Evolutionary conservation across 2,888 invertebrate genomes (phyloP).

Genomic region (Drosophila silvestris): DNA sequence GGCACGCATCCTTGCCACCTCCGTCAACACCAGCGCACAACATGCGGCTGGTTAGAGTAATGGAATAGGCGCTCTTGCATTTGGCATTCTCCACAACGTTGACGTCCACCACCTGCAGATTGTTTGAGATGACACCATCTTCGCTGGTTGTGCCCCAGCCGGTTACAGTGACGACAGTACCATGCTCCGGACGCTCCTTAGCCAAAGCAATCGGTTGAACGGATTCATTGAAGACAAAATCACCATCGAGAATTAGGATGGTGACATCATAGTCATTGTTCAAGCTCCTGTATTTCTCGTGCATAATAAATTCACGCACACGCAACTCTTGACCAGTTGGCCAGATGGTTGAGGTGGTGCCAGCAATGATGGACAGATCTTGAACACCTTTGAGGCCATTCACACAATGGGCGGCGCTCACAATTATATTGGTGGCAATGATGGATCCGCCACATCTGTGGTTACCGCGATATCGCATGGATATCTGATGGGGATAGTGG

Average conservation of each 20-base stretch:
- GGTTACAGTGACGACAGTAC: slow-evolving; percentile 60
- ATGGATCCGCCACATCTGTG: slow-evolving; percentile 81
- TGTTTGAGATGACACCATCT: slow-evolving; percentile 43
- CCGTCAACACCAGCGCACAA: slow-evolving; percentile 74
- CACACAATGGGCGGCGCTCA: slow-evolving; percentile 80
- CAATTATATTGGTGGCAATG: slow-evolving; percentile 52
- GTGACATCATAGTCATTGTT: slow-evolving; percentile 88
- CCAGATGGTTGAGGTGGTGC: slow-evolving; percentile 55
- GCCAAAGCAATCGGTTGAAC: slow-evolving; percentile 88
- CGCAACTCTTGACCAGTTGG: slow-evolving; percentile 78
- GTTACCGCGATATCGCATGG: slow-evolving; percentile 72
- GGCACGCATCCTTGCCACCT: slow-evolving; percentile 82
- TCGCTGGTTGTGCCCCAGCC: slow-evolving; percentile 79
- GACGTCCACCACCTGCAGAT: slow-evolving; percentile 71
- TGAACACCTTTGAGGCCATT: slow-evolving; percentile 28
- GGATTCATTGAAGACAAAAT: slow-evolving; percentile 77
- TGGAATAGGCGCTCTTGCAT: slow-evolving; percentile 66
- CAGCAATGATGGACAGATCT: slow-evolving; percentile 71
- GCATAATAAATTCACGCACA: slow-evolving; percentile 86
- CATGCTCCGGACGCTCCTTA: slow-evolving; percentile 80
- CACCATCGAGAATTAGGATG: slow-evolving; percentile 86
- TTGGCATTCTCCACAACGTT: slow-evolving; percentile 62
- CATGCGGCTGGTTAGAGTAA: slow-evolving; percentile 74
- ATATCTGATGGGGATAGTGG: slow-evolving; percentile 75
- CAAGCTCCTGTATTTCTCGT: slow-evolving; percentile 86